Evolutionary conservation across 1,140 invertebrate species (phyloP).

Genomic region (Ephestia elutella): DNA sequence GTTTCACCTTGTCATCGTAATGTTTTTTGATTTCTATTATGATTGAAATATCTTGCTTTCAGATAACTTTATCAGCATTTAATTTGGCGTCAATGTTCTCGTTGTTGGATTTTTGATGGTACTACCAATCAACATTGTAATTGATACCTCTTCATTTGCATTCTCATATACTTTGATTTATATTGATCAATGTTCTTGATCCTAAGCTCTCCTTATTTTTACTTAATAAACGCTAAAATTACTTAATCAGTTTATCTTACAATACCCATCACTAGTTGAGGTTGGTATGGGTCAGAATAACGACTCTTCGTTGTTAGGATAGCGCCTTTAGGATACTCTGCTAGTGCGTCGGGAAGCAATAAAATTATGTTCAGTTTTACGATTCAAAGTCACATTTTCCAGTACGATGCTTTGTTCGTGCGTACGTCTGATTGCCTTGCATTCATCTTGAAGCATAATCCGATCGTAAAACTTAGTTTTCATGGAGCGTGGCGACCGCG

Average conservation of each 20-base stretch:
- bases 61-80: too few relatives aligned
- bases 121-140: too few relatives aligned
- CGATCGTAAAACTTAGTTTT: conserved; percentile 55
- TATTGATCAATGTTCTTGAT: too few relatives aligned
- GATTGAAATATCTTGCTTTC: too few relatives aligned
- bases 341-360: conserved; percentile 39
- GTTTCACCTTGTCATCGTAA: background rate
- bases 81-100: too few relatives aligned
- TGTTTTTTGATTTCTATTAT: too few relatives aligned
- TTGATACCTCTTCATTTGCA: too few relatives aligned
- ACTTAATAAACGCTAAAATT: too few relatives aligned
- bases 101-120: too few relatives aligned
- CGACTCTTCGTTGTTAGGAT: conserved; percentile 37
- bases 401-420: conserved; percentile 59
- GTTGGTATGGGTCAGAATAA: conserved; percentile 20
- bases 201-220: too few relatives aligned
- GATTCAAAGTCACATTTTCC: conserved; percentile 65
- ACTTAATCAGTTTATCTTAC: background rate
- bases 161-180: too few relatives aligned
- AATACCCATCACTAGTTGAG: background rate
- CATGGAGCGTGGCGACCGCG: conserved; percentile 26
- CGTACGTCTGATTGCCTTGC: conserved; percentile 55
- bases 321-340: conserved; percentile 30
- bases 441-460: conserved; percentile 61
- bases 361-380: conserved; percentile 63